phyloP scores from a whole-genome alignment of 2,888 invertebrate genomes.

The Sinopyrophorus schimmeli region DNA sequence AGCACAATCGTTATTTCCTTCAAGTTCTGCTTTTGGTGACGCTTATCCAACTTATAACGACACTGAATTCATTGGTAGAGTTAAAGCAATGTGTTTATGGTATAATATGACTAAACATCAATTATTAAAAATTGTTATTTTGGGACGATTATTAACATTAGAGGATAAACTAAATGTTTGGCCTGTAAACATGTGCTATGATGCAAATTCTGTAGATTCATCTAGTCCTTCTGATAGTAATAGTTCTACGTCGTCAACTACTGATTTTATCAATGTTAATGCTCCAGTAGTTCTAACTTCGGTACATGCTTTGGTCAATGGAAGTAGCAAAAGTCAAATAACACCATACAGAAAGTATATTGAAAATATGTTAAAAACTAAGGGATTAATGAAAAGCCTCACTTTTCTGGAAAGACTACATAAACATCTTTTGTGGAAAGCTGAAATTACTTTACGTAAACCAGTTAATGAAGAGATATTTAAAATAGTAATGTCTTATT shows the following conservation, averaged over 20 bases:
- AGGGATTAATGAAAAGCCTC: slow-evolving; percentile 81
- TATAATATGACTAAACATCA: slow-evolving; percentile 87
- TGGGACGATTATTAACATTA: slow-evolving; percentile 62
- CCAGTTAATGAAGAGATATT: slow-evolving; percentile 50
- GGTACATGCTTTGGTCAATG: slow-evolving; percentile 51
- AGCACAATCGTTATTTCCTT: slow-evolving; percentile 82
- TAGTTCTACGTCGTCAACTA: slow-evolving; percentile 49
- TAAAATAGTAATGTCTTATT: slow-evolving; percentile 24
- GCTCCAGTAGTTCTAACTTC: slow-evolving; percentile 52
- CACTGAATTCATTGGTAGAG: slow-evolving; percentile 65
- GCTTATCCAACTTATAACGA: slow-evolving; percentile 73
- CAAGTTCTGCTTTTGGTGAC: slow-evolving; percentile 75
- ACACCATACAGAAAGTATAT: slow-evolving; percentile 72
- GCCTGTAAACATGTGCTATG: slow-evolving; percentile 14
- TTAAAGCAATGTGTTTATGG: slow-evolving; percentile 88
- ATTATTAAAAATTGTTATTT: slow-evolving; percentile 75
- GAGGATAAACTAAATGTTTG: slow-evolving; percentile 16
- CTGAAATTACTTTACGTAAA: slow-evolving; percentile 70
- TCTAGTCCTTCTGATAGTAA: slow-evolving; percentile 58
- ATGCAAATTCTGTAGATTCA: slow-evolving; percentile 36
- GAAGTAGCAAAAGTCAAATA: slow-evolving; percentile 36
- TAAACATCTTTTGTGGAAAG: slow-evolving; percentile 68
- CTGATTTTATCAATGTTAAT: slow-evolving; percentile 40
- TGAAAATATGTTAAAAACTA: slow-evolving; percentile 84
- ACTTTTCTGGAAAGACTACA: slow-evolving; percentile 77